Percentiles rank a stretch among this genome's conserved stretches.
Conservation (phyloP, 2,888 invertebrate species). For the Pheosia gnoma region DNA sequence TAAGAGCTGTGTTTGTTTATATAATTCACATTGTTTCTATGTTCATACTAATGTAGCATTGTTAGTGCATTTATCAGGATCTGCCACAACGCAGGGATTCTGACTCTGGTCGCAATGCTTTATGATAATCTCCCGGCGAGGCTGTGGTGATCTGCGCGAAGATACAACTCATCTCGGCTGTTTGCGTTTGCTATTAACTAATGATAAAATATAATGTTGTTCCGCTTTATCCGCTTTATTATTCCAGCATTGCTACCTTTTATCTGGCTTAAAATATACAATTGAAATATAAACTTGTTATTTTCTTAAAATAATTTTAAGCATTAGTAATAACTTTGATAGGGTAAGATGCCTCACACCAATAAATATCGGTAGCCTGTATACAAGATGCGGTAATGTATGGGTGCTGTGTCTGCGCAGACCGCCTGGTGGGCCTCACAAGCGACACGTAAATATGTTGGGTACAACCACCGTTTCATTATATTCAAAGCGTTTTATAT, state of each 20-base stretch:
- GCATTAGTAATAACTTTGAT: not conserved
- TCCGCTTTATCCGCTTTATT: too few relatives aligned
- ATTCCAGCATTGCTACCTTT: too few relatives aligned
- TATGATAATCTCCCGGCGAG: slow-evolving; percentile 50
- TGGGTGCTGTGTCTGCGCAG: slow-evolving; percentile 17
- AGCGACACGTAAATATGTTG: slow-evolving; percentile 23
- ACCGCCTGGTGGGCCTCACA: slow-evolving; percentile 32
- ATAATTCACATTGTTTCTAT: slow-evolving; percentile 44
- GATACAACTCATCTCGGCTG: slow-evolving; percentile 48
- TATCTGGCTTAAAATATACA: too few relatives aligned
- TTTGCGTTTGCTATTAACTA: slow-evolving; percentile 44
- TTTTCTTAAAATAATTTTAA: too few relatives aligned
- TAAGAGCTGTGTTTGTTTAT: slow-evolving; percentile 32
- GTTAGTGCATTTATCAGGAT: slow-evolving; percentile 42
- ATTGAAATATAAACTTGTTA: too few relatives aligned
- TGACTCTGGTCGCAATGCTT: slow-evolving; percentile 30
- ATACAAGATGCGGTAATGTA: slow-evolving; percentile 25
- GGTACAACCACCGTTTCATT: slow-evolving; percentile 7
- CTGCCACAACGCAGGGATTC: slow-evolving; percentile 31
- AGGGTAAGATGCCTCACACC: slow-evolving; percentile 14
- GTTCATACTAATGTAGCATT: slow-evolving; percentile 45
- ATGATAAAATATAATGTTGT: slow-evolving; percentile 5
- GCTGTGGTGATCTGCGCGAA: slow-evolving; percentile 37
- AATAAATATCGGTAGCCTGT: slow-evolving; percentile 19
- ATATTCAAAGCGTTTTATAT: not conserved